Conservation (phyloP, 2,797 vertebrate species). For the Alosa sapidissima region DNA sequence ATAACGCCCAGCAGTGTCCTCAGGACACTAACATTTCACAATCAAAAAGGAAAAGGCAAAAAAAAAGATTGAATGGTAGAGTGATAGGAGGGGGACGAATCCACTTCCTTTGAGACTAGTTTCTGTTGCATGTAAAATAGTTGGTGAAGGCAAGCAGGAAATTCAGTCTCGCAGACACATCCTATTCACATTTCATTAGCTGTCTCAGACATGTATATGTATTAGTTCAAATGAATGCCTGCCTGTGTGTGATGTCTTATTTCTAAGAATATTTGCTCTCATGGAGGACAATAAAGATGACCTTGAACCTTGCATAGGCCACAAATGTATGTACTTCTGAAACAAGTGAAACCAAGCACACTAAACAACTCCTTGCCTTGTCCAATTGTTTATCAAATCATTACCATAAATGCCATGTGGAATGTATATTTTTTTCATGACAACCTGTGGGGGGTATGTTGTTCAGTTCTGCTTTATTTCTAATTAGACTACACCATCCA, state of each 20-base stretch:
- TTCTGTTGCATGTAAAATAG: neutral
- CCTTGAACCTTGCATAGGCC: neutral
- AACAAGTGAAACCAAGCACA: neutral
- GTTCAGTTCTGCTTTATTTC: neutral
- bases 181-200: neutral
- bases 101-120: neutral
- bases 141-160: neutral
- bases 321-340: neutral
- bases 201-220: too few relatives aligned
- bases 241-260: neutral
- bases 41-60: conserved; percentile 23
- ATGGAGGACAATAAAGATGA: neutral
- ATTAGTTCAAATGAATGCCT: neutral
- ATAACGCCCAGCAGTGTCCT: conserved; percentile 33
- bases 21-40: conserved; percentile 12
- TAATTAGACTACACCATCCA: neutral
- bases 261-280: neutral
- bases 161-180: neutral
- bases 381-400: neutral
- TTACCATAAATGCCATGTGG: neutral
- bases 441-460: neutral
- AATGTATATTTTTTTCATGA: neutral
- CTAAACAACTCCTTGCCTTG: neutral
- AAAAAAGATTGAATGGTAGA: neutral
- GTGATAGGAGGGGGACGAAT: neutral